Conservation (phyloP, 2,797 vertebrate genomes). For the Urocyon cinereoargenteus region DNA sequence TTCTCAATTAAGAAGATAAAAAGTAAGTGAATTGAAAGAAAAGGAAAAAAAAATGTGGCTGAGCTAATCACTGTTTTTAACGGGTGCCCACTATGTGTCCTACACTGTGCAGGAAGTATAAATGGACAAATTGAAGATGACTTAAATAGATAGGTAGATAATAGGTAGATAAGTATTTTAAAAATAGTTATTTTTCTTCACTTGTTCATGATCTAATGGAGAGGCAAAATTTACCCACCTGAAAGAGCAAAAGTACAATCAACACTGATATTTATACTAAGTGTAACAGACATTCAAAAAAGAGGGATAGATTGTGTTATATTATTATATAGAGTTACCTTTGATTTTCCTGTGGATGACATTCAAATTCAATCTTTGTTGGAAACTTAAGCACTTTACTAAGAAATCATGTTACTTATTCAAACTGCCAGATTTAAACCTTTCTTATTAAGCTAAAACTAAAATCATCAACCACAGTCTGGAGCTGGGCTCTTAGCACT, state of each 20-base stretch:
- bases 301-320: neutral
- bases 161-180: neutral
- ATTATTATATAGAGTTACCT: neutral
- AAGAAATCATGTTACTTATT: neutral
- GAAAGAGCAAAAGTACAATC: constrained; percentile 17
- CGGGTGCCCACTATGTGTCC: neutral
- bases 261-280: neutral
- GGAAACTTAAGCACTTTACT: neutral
- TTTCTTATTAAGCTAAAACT: neutral
- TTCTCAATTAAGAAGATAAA: neutral
- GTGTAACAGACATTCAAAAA: neutral
- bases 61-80: neutral
- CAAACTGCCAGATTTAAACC: neutral
- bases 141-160: neutral
- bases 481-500: neutral
- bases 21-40: neutral
- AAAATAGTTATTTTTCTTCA: neutral
- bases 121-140: neutral
- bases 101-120: neutral
- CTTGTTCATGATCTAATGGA: neutral
- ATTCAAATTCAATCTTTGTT: neutral
- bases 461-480: neutral
- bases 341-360: constrained; percentile 32
- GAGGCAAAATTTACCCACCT: constrained; percentile 29
- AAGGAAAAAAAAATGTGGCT: neutral